phyloP scores from a whole-genome alignment of 2,888 invertebrate species.

The Plagodis dolabraria region DNA sequence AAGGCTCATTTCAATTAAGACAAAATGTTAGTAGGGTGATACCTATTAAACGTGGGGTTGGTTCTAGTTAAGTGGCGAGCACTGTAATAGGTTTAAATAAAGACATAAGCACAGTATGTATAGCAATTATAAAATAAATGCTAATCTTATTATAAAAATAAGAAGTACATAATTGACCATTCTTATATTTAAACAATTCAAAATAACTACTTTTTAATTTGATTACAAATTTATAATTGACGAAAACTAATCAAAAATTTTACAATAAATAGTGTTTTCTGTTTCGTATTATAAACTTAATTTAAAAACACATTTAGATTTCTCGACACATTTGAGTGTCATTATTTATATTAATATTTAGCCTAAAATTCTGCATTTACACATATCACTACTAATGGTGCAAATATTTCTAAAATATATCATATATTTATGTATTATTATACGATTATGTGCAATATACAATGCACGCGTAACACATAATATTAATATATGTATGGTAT shows the following conservation, averaged over 20 bases:
- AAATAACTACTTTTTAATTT: conserved; percentile 73
- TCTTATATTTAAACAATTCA: conserved; percentile 82
- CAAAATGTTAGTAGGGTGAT: no score
- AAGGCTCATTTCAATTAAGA: no score
- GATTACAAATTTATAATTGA: conserved; percentile 82
- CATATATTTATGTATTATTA: conserved; percentile 77
- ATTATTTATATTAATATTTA: conserved; percentile 60
- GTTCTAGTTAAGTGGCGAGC: no score
- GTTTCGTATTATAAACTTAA: conserved; percentile 67
- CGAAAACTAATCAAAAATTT: conserved; percentile 79
- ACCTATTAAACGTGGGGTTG: no score
- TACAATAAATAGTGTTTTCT: conserved; percentile 57
- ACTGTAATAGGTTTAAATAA: background rate
- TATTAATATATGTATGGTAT: conserved; percentile 32
- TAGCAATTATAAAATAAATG: conserved; percentile 48
- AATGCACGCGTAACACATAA: conserved; percentile 79
- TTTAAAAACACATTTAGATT: conserved; percentile 52
- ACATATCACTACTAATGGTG: conserved; percentile 82
- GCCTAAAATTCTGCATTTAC: conserved; percentile 78
- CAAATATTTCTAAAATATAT: conserved; percentile 85
- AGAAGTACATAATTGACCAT: conserved; percentile 80
- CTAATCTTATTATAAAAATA: conserved; percentile 70
- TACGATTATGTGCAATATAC: conserved; percentile 80
- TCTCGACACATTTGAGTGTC: conserved; percentile 41
- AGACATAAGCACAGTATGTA: conserved; percentile 18